Percentiles rank a stretch among this genome's conserved stretches.
Conservation (phyloP, 2,888 invertebrate genomes). For the Gerris lacustris region DNA sequence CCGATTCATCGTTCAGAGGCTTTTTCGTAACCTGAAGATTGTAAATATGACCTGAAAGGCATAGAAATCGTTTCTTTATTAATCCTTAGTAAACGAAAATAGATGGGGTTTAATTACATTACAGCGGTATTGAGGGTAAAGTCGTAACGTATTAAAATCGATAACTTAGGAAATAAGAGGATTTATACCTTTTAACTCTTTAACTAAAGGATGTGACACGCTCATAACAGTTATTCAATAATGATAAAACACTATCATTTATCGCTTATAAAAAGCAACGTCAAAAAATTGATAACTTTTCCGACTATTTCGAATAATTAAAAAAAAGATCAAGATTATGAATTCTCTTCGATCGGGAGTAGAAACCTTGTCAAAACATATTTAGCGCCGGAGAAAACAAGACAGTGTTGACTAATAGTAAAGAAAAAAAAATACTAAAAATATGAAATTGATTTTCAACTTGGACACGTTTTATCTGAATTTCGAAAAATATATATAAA, state of each 20-base stretch:
- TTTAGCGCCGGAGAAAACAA: not conserved
- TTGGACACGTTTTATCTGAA: too few species aligned
- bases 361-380: not conserved
- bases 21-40: not conserved
- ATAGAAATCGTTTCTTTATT: too few species aligned
- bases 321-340: not conserved
- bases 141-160: too few species aligned
- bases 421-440: too few species aligned
- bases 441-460: too few species aligned
- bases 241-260: too few species aligned
- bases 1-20: conserved; percentile 2
- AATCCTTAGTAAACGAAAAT: too few species aligned
- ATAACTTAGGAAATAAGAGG: too few species aligned
- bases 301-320: not conserved
- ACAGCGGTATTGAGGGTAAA: too few species aligned
- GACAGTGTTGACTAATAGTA: not conserved
- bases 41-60: not conserved
- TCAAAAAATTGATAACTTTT: not conserved
- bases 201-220: not conserved
- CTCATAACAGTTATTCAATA: not conserved
- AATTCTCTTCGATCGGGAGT: not conserved
- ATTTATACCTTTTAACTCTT: not conserved
- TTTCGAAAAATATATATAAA: too few species aligned
- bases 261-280: too few species aligned
- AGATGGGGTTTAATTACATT: too few species aligned